Percentiles rank a stretch among this genome's conserved stretches.
phyloP scores from a whole-genome alignment of 2,888 invertebrate genomes.

The Orthosia cruda region DNA sequence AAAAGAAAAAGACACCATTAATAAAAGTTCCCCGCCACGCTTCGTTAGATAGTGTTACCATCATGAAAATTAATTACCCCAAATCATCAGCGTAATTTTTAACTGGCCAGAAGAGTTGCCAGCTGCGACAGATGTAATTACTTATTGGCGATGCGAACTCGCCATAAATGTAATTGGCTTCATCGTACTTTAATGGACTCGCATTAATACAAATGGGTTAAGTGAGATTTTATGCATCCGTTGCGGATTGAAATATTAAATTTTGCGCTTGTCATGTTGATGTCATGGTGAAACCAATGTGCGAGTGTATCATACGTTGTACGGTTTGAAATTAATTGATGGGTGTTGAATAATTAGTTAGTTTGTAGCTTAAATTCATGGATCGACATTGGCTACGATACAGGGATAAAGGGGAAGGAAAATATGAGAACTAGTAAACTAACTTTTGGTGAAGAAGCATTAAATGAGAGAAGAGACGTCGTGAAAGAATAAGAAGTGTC shows the following conservation, averaged over 20 bases:
- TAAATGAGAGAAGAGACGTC: too few species aligned
- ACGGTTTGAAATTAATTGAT: conserved; percentile 3
- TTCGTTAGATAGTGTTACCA: conserved; percentile 55
- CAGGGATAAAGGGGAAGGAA: neutral
- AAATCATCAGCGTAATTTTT: conserved; percentile 66
- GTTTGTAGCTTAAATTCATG: neutral
- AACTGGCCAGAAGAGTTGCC: conserved; percentile 59
- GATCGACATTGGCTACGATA: neutral
- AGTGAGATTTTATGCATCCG: conserved; percentile 64
- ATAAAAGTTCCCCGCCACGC: conserved; percentile 52
- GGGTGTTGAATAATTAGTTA: neutral
- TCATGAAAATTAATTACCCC: conserved; percentile 62
- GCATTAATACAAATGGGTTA: conserved; percentile 68
- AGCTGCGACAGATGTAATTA: conserved; percentile 72
- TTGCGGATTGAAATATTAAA: conserved; percentile 52
- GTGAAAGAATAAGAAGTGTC: neutral
- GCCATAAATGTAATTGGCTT: conserved; percentile 70
- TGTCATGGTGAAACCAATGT: conserved; percentile 3
- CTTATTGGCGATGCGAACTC: conserved; percentile 68
- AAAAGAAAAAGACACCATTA: conserved; percentile 49
- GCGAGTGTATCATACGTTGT: neutral
- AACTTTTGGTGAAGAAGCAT: neutral
- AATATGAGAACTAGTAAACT: neutral
- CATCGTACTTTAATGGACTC: conserved; percentile 70
- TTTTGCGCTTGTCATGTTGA: conserved; percentile 21